Percentiles rank a stretch among this genome's conserved stretches.
Evolutionary conservation across 64 coral and sea anemone genomes (phyloP).

Genomic region (Porites australiensis): DNA sequence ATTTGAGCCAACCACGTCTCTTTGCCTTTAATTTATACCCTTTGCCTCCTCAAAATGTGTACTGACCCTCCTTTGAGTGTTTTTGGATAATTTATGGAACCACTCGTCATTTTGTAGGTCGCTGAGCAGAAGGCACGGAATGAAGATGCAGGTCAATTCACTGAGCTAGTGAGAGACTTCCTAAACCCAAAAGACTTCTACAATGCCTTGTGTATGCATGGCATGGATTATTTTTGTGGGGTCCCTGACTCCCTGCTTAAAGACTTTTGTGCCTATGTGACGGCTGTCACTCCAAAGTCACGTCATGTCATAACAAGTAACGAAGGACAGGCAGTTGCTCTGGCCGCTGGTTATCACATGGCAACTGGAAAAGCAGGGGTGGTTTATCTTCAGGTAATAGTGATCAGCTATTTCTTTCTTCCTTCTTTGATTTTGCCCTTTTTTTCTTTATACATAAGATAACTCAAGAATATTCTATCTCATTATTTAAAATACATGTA

Average conservation of each 20-base stretch:
- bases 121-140: slow-evolving; percentile 90
- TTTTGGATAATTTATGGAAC: too few species aligned
- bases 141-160: slow-evolving; percentile 94
- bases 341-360: slow-evolving; percentile 97
- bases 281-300: slow-evolving; percentile 73
- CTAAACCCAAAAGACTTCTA: slow-evolving; percentile 99
- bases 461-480: too few species aligned
- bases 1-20: too few species aligned
- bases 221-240: slow-evolving; percentile 96
- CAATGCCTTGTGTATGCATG: slow-evolving; percentile 81
- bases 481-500: too few species aligned
- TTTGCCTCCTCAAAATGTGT: background rate
- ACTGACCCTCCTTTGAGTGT: background rate
- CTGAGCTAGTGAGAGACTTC: slow-evolving; percentile 98
- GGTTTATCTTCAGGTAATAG: slow-evolving; percentile 88
- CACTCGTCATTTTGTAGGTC: slow-evolving; percentile 35
- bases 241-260: slow-evolving; percentile 98
- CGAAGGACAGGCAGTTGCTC: slow-evolving; percentile 88
- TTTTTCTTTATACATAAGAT: too few species aligned
- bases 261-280: slow-evolving; percentile 99
- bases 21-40: background rate
- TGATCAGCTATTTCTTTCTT: background rate
- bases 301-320: slow-evolving; percentile 93
- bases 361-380: slow-evolving; percentile 92
- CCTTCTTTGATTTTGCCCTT: too few species aligned